Evolutionary conservation across 2,113 vertebrate species (phyloP), one percentile per base, ranked within the genome.

Genomic region (Xiphorhynchus elegans): DNA sequence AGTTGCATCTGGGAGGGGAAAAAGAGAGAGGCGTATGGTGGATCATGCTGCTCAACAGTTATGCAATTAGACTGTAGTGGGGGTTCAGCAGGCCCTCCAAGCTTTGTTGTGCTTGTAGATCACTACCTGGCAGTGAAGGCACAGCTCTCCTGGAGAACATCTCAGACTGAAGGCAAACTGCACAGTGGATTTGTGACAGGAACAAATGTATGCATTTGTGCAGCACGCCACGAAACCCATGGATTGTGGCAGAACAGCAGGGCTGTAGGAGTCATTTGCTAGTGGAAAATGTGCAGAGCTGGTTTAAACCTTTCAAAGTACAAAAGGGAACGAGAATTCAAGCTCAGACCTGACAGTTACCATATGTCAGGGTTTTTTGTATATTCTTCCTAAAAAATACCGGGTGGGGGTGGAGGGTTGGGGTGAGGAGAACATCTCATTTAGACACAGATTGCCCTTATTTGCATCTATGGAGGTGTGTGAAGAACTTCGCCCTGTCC

Each of bases 271-370:
- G 76, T 94, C 56, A 25, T 91, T 94, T 91, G 76, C 85, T 90
- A 78, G 63, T 83, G 87, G 90, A 95, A 96, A 83, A 92, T 46
- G 67, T 33, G 28, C 86, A 92, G 69, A 88, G 35, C 63, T 86
- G 69, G 58, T 93, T 97, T 93, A 96, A 96, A 93, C 50, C 42
- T 81, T 89, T 79, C 75, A 26, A 86, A 80, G 67, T 73, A 92
- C 91, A 86, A 92, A 95, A 89, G 68, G 60, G 73, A 95, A 72
- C 60, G 80, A 81, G 90, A 93, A 94, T 66, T 91, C 60, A 68
- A 91, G 37, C 64, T 79, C 80, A 75, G 89, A 85, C 53, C n/a
- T 92, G 90, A 87, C 77, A 83, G 76, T 49, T 89, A 75, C 79
- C 84, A 77, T 92, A 77, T 79, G 68, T 67, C 68, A 87, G 53